Base-by-base conservation (phyloP, 64 coral and sea anemone genomes). In the Stichodactyla helianthus region DNA sequence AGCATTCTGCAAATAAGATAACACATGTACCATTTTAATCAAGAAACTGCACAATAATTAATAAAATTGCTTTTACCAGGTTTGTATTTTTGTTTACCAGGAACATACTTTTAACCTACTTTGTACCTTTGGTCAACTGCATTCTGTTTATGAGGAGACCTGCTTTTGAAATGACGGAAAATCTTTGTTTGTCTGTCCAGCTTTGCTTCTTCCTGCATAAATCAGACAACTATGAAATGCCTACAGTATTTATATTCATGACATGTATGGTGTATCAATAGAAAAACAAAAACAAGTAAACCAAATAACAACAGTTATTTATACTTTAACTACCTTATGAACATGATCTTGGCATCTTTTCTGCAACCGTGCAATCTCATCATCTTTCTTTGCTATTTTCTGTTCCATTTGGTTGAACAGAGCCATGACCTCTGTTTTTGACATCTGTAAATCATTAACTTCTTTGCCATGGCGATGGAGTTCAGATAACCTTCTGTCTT, bases 391-490 rank as follows among this genome's bases (percentile, higher is more conserved):
- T 53, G 60, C 7, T 10, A 92, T 74, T 79, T 87, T 84, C 52
- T 90, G 88, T 50, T 94, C 85, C 84, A 94, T 74, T 22, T 90
- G 88, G 59, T 51, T 76, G 25, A 60, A 54, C 61, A 79, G 17
- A 18, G 79, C 93, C 28, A 79, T 76, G 60, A 88, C 53, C 60
- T 94, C 93, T 50, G 55, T 64, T 86, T 94, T 94, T 54, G 55
- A 60, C 54, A 86, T 89, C 50, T 77, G 86, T n/a, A 90, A 71
- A 27, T 86, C 93, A 87, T 87, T 79, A 18, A 94, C 85, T 90
- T 94, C 93, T 51, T 90, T 55, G 62, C 93, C 93, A 88, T 94
- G 93, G 53, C 63, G 79, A 74, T 89, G 93, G 55, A 94, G 84
- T 71, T 94, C 93, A 6, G 82, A 27, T 35, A 94, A 52, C 54